Conservation (phyloP, 2,888 invertebrate genomes). For the Cephus pygmeus region DNA sequence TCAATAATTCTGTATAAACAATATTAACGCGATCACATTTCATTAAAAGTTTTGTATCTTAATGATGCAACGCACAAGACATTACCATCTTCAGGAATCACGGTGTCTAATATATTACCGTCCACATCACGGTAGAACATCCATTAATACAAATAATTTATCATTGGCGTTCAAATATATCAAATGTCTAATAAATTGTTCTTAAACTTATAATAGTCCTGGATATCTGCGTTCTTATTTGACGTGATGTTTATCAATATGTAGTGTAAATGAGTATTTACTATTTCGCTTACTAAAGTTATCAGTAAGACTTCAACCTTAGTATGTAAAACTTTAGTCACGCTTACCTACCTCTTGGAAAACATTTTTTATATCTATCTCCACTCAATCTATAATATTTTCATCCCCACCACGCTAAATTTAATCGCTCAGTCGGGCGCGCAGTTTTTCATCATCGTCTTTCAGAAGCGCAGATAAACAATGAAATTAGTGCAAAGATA, state of each 20-base stretch:
- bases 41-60: not conserved
- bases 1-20: conserved; percentile 37
- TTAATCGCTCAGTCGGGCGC: not conserved
- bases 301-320: not conserved
- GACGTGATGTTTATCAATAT: not conserved
- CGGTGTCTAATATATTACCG: not conserved
- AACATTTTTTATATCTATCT: not conserved
- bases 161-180: not conserved
- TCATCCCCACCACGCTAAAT: not conserved
- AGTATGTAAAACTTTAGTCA: not conserved
- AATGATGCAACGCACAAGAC: not conserved
- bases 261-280: not conserved
- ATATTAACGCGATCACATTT: conserved; percentile 32
- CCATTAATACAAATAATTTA: not conserved
- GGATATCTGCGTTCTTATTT: not conserved
- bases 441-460: not conserved
- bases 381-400: not conserved
- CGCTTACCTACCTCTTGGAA: not conserved
- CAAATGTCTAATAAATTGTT: not conserved
- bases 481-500: not conserved
- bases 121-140: not conserved
- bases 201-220: not conserved
- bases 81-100: not conserved
- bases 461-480: not conserved
- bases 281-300: not conserved